A percentile compares a stretch with the other conserved stretches of the same genome.
Evolutionary conservation across 1,140 invertebrate species (phyloP).

Genomic region (Heliconius melpomene): DNA sequence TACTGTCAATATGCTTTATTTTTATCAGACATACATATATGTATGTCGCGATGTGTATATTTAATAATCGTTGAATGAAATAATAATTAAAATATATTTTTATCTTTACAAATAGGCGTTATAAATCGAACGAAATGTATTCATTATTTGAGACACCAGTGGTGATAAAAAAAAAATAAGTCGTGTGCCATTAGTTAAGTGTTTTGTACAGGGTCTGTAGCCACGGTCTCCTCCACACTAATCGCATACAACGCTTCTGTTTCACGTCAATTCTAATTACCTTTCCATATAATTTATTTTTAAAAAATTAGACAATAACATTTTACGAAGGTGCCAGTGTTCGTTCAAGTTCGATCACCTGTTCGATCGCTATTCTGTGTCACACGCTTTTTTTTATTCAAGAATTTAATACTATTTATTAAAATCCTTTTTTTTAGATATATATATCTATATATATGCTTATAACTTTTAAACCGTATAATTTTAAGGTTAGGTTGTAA

Average conservation of each 20-base stretch:
- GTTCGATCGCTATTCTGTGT: slow-evolving; percentile 42
- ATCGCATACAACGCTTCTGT: slow-evolving; percentile 37
- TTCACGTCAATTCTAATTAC: slow-evolving; percentile 33
- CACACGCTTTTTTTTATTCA: slow-evolving; percentile 37
- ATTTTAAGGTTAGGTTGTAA: slow-evolving; percentile 69
- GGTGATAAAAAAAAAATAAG: slow-evolving; percentile 28
- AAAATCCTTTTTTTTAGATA: slow-evolving; percentile 32
- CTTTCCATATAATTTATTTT: slow-evolving; percentile 36
- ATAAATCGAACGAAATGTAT: slow-evolving; percentile 22
- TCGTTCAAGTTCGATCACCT: slow-evolving; percentile 48
- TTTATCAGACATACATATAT: neutral
- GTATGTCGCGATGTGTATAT: neutral
- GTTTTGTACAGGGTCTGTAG: slow-evolving; percentile 48
- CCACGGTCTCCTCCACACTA: slow-evolving; percentile 21
- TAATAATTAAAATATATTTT: neutral
- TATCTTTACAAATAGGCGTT: neutral
- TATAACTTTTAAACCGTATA: slow-evolving; percentile 68
- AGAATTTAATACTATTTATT: slow-evolving; percentile 48
- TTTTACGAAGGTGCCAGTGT: slow-evolving; percentile 63
- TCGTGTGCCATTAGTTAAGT: slow-evolving; percentile 54
- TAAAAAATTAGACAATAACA: slow-evolving; percentile 56
- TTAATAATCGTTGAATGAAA: neutral
- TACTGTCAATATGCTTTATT: neutral
- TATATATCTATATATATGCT: slow-evolving; percentile 50
- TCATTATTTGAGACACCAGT: slow-evolving; percentile 29